phyloP scores from a whole-genome alignment of 2,797 vertebrate genomes.

The Chelon labrosus region DNA sequence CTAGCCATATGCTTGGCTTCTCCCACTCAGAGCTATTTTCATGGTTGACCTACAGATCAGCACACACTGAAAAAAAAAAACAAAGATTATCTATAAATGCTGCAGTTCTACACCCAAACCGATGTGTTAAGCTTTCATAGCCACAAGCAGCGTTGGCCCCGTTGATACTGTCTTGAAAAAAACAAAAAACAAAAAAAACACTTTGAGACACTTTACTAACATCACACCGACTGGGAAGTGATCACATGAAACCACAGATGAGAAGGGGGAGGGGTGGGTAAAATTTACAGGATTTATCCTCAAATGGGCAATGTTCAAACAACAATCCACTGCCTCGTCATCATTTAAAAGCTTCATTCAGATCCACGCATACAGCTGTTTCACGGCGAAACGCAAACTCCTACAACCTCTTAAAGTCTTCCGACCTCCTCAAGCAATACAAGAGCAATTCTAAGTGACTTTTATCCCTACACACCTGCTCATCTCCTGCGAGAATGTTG shows the following conservation, averaged over 20 bases:
- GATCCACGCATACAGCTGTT: conserved; percentile 40
- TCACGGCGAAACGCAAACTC: conserved; percentile 62
- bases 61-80: conserved; percentile 22
- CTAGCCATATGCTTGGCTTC: conserved; percentile 33
- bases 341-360: conserved; percentile 32
- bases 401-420: conserved; percentile 57
- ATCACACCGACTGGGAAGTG: conserved; percentile 37
- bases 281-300: conserved; percentile 28
- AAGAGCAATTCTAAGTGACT: conserved; percentile 70
- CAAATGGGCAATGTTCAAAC: conserved; percentile 53
- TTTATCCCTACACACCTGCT: conserved; percentile 65
- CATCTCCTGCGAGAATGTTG: conserved; percentile 60
- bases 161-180: conserved; percentile 31
- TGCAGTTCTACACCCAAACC: conserved; percentile 38
- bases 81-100: conserved; percentile 47
- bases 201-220: conserved; percentile 27
- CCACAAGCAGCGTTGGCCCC: conserved; percentile 17
- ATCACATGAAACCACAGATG: conserved; percentile 47
- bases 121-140: conserved; percentile 36
- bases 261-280: neutral
- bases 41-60: conserved; percentile 45
- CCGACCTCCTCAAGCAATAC: conserved; percentile 57
- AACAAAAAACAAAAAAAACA: conserved; percentile 1
- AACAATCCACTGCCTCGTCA: conserved; percentile 11
- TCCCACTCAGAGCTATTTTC: conserved; percentile 47